Base-by-base conservation (phyloP, 2,113 vertebrate genomes). In the Rhinoderma darwinii region DNA sequence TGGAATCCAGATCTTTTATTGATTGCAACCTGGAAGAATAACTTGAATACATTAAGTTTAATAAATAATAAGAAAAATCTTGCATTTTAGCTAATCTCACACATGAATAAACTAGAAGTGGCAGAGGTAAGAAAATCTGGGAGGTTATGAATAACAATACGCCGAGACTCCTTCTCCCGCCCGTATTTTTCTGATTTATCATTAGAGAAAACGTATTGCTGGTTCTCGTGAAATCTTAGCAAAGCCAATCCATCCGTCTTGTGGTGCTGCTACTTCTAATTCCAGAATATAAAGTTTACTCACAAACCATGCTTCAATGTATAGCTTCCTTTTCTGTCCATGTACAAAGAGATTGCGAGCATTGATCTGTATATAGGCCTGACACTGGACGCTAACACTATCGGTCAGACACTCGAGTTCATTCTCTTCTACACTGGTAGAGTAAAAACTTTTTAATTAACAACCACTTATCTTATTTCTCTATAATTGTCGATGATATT, bases 271-370 rank as follows among this genome's bases (percentile, higher is more conserved):
- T 86, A 70, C 51, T 86, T 86, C 47, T 78, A 68, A 37, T 63
- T 86, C 59, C 17, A 27, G n/a, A 86, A 86, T 50, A 35, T 22
- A 78, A 78, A 20, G 83, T 85, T 78, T 50, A 37, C 61, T 70
- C 7, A 10, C 25, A 79, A 4, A 70, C 75, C 75, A 79, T 12
- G 75, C 30, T 51, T 86, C 59, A 66, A 18, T 86, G 74, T 68
- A 50, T 50, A 78, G 84, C 84, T 41, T 86, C 22, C 6, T 72
- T 47, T 50, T 51, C 74, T 66, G 10, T 37, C 22, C 18, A 47
- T 47, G 43, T 44, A 61, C 32, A 22, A 63, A 68, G 43, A 70
- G 32, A 22, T 30, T 35, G 20, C 2, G 12, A 68, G 74, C 14
- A 22, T 35, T 44, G 37, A 59, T 72, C 22, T 54, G 47, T 30